These are phyloP conservation scores for Drosophila neocordata DNA, from an alignment of 1,140 invertebrate species.

Conservation along the genomic window DNA sequence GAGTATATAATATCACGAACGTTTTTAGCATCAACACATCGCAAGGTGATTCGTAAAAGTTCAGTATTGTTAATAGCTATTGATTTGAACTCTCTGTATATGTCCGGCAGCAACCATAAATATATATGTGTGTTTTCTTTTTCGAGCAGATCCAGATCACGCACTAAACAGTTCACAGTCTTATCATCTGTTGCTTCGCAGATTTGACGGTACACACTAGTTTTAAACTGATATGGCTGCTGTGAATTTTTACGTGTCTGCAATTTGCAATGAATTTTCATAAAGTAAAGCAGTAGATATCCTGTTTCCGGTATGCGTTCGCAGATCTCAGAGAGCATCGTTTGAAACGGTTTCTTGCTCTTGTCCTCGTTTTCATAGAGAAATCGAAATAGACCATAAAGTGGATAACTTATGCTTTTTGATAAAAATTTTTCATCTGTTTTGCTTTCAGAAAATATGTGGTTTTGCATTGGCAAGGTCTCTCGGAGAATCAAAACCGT, in stretches of 20 bases:
- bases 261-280: slow-evolving; percentile 89
- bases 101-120: slow-evolving; percentile 94
- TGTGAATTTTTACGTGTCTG: slow-evolving; percentile 80
- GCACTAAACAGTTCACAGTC: slow-evolving; percentile 82
- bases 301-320: slow-evolving; percentile 88
- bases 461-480: slow-evolving; percentile 70
- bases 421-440: slow-evolving; percentile 85
- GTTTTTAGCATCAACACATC: slow-evolving; percentile 93
- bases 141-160: slow-evolving; percentile 91
- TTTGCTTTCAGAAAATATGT: slow-evolving; percentile 83
- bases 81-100: slow-evolving; percentile 95
- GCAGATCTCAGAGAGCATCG: slow-evolving; percentile 88
- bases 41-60: slow-evolving; percentile 93
- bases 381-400: slow-evolving; percentile 92
- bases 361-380: slow-evolving; percentile 89
- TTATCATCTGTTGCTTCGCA: slow-evolving; percentile 92
- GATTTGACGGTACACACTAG: slow-evolving; percentile 92
- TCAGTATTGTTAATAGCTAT: slow-evolving; percentile 93
- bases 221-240: slow-evolving; percentile 90
- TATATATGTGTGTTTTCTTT: slow-evolving; percentile 93
- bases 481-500: slow-evolving; percentile 74
- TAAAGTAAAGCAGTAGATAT: slow-evolving; percentile 93
- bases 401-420: slow-evolving; percentile 89
- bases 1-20: slow-evolving; percentile 94
- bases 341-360: slow-evolving; percentile 88